A percentile compares a stretch with the other conserved stretches of the same genome.
Evolutionary conservation across 2,113 vertebrate species (phyloP).

Genomic region (Lagopus leucura): DNA sequence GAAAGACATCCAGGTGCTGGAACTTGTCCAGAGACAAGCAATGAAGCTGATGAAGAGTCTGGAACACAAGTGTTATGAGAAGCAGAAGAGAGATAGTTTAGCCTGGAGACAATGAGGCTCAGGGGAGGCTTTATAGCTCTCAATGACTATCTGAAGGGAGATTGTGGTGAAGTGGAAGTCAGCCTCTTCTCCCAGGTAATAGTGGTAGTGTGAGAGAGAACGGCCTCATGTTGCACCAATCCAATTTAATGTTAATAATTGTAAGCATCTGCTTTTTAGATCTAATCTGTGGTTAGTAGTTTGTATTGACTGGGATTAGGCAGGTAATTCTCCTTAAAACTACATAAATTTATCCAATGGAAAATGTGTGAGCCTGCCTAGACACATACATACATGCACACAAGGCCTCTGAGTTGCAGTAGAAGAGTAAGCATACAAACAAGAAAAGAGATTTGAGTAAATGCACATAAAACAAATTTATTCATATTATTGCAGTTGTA

Average conservation of each 20-base stretch:
- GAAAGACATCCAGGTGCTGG: too few species aligned
- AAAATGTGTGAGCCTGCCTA: background rate
- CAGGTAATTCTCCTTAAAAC: background rate
- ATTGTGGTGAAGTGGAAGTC: too few species aligned
- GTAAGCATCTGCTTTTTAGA: background rate
- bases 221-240: too few species aligned
- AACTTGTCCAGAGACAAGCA: too few species aligned
- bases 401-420: background rate
- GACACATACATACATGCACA: accelerated
- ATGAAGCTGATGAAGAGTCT: too few species aligned
- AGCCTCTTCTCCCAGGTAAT: too few species aligned
- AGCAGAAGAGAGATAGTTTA: too few species aligned
- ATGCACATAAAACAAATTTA: background rate
- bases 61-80: too few species aligned
- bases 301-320: background rate
- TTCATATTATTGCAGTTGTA: background rate
- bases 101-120: too few species aligned
- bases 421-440: background rate
- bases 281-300: background rate
- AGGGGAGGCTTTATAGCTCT: too few species aligned
- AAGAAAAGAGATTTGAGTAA: background rate
- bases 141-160: too few species aligned
- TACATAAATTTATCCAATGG: background rate
- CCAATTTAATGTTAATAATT: background rate
- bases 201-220: too few species aligned